A percentile compares a stretch with the other conserved stretches of the same genome.
phyloP scores from a whole-genome alignment of 2,888 invertebrate species.

The Sycophila texana region DNA sequence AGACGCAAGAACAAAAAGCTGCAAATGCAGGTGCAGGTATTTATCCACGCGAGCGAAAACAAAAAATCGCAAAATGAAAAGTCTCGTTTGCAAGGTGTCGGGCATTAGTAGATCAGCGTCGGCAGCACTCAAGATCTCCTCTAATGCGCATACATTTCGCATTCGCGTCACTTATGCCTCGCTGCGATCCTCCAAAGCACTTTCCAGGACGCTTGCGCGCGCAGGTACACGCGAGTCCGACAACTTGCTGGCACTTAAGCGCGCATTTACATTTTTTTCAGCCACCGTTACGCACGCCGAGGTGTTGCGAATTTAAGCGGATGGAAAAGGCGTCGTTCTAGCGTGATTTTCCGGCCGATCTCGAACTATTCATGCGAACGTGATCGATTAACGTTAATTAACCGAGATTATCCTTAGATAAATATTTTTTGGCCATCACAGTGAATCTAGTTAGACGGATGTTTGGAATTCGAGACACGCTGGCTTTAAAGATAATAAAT shows the following conservation, averaged over 20 bases:
- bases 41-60: neutral
- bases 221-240: constrained; percentile 59
- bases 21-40: neutral
- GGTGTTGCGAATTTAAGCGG: neutral
- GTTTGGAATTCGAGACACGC: too few species aligned
- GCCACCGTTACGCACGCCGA: constrained; percentile 69
- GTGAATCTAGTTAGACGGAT: too few species aligned
- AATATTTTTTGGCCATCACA: too few species aligned
- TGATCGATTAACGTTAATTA: too few species aligned
- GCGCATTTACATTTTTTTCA: constrained; percentile 67
- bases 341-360: neutral
- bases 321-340: neutral
- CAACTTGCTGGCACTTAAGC: constrained; percentile 67
- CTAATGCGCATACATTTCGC: constrained; percentile 57
- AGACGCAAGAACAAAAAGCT: neutral
- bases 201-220: constrained; percentile 59
- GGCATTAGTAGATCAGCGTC: neutral
- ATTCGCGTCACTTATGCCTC: constrained; percentile 61
- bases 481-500: too few species aligned
- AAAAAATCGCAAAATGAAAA: constrained; percentile 16
- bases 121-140: constrained; percentile 30
- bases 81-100: constrained; percentile 32
- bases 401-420: too few species aligned
- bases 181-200: constrained; percentile 61
- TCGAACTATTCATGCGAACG: too few species aligned